Percentiles rank a stretch among this genome's conserved stretches.
These are phyloP conservation scores for Neomorphus geoffroyi DNA, from an alignment of 2,797 vertebrate species.

Conservation along the genomic window DNA sequence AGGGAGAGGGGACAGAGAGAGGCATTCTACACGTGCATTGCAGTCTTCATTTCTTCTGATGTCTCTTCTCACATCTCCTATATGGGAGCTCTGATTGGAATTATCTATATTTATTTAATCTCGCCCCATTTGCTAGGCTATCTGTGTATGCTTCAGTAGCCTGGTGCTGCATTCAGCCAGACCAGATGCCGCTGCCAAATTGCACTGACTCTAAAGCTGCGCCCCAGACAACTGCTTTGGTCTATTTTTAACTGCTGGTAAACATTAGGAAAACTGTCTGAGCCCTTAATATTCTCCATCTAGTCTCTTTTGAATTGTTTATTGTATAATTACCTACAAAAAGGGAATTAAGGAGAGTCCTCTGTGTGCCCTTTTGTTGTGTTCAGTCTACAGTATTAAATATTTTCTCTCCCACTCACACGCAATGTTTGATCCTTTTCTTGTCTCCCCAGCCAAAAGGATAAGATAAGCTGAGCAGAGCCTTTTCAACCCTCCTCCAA, in stretches of 20 bases:
- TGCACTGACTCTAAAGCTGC: not conserved
- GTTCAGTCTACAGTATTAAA: not conserved
- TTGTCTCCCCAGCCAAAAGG: not conserved
- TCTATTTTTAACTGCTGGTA: slow-evolving; percentile 44
- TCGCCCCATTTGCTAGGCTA: not conserved
- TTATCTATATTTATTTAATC: not conserved
- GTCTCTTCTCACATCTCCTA: not conserved
- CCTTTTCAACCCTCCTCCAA: not conserved
- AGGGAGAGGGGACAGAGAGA: not conserved
- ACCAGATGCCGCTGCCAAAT: not conserved
- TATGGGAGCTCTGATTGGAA: rapidly evolving
- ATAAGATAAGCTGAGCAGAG: not conserved
- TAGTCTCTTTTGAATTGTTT: not conserved
- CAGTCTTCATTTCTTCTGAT: not conserved
- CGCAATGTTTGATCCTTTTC: not conserved
- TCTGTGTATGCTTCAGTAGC: not conserved
- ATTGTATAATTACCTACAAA: slow-evolving; percentile 2
- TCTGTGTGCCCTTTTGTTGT: not conserved
- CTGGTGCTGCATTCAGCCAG: not conserved
- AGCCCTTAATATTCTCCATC: not conserved
- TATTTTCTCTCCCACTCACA: not conserved
- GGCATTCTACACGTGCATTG: rapidly evolving
- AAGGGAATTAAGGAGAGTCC: not conserved
- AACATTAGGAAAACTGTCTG: slow-evolving; percentile 4
- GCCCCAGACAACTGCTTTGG: slow-evolving; percentile 2